Evolutionary conservation across 2,113 vertebrate genomes (phyloP), one percentile per base, ranked within the genome.

Genomic region (Neomonachus schauinslandi): DNA sequence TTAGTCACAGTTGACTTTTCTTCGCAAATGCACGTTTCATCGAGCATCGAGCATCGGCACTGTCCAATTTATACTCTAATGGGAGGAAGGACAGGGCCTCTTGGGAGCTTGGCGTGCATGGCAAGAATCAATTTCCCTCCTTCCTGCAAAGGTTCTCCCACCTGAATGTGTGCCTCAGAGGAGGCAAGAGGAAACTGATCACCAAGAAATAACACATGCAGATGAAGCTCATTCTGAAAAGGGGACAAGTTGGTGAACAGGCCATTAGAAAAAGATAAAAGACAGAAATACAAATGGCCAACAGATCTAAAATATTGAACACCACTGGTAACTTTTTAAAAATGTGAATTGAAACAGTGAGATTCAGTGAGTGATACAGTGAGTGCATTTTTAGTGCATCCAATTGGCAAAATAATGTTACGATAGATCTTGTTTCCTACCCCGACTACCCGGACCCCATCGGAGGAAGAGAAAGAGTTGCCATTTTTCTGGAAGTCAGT

Each of bases 1-100:
- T 98, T 92, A 92, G 22, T 97, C 98, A 91, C 98, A 96, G 97
- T 69, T 97, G 97, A 97, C 91, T 91, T 93, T 97, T 97, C 98
- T 97, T 95, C 72, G 57, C 80, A 85, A 28, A 49, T 4, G 21
- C 97, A 96, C 91, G 63, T 96, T 91, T 96, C 39, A 42, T 42
- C 33, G 91, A 71, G 74, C 1, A 9, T 67, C 0, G 31, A 15
- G 31, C 31, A 67, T 21, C 7, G 0, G 28, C 8, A 55, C 65
- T 55, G 91, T 42, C 88, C 97, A 90, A 97, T 98, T 97, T 98
- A 96, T 97, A 97, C 97, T 98, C 90, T 97, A 93, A 55, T 0
- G 89, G 0, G 69, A 71, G 77, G 49, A 96, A 33, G 28, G 65
- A 0, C 19, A 42, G 33, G 46, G 59, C 1, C 49, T 83, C 63